Base-by-base conservation (phyloP, 2,888 invertebrate species). In the Dicyrtomina minuta region DNA sequence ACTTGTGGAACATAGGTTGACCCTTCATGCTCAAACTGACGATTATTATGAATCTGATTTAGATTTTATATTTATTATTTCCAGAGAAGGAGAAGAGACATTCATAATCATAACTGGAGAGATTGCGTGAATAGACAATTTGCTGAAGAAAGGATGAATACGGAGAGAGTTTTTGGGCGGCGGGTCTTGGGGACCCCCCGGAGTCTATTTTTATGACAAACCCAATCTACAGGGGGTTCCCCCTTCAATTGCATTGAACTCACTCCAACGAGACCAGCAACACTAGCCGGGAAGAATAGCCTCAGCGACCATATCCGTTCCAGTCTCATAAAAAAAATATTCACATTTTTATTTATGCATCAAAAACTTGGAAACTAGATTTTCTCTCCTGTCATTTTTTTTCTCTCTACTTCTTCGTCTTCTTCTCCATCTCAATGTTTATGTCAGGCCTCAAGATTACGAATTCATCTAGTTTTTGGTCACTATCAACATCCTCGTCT, bases 151-250 rank as follows among this genome's bases (percentile, higher is more conserved):
- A 68, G 60, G 68, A 68, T 53, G 60, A 68, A 60, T 68, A 68
- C 39, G 60, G 17, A 33, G 46, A 67, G 46, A 67, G 46, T 43
- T 65, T 66, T 68, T 68, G 68, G 68, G 68, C 68, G 68, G 68
- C 41, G 49, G 66, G 55, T 55, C 64, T 62, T 69, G 64, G 70
- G 68, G 76, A 74, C 76, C 76, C 65, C 78, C 76, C 67, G 76
- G 68, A 66, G 76, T 77, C 73, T 74, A 77, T 78, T 78, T 78
- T 78, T 78, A 78, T 78, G 78, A 77, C 76, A 74, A 75, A 77
- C 71, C 72, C 70, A 72, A 71, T 58, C 75, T 59, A 53, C 75
- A 70, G 76, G 78, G 76, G 77, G 75, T 72, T 74, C 68, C 70
- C 70, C 69, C 70, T 73, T 70, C 71, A 70, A 71, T 72, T 71